A percentile compares a stretch with the other conserved stretches of the same genome.
Evolutionary conservation across 2,113 vertebrate species (phyloP).

Genomic region (Sisor rabdophorus): DNA sequence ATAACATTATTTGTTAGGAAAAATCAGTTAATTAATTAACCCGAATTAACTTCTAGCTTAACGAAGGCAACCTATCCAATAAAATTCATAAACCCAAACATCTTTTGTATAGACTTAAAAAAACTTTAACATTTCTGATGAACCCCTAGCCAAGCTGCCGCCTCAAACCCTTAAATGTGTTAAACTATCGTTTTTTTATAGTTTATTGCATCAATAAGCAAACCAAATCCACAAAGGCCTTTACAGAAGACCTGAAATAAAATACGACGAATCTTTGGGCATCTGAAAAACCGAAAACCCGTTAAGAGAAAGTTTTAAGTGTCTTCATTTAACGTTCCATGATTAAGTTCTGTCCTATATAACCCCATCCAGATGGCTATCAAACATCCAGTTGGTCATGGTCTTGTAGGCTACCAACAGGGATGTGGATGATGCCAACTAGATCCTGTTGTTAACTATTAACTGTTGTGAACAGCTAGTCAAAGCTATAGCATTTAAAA

Average conservation of each 20-base stretch:
- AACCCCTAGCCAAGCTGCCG: neutral
- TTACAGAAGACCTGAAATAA: no score
- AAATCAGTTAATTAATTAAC: neutral
- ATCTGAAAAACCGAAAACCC: neutral
- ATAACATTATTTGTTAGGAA: neutral
- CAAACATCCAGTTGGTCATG: neutral
- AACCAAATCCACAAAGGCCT: neutral
- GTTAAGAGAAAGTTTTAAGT: neutral
- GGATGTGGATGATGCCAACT: neutral
- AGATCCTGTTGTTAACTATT: neutral
- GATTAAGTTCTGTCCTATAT: neutral
- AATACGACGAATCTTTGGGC: neutral
- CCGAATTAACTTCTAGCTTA: neutral
- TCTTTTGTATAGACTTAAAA: neutral
- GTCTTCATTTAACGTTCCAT: neutral
- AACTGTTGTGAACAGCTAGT: neutral
- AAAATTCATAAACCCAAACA: neutral
- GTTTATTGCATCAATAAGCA: neutral
- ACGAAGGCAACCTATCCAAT: neutral
- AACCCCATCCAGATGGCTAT: neutral
- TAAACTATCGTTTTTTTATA: neutral
- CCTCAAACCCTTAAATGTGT: neutral
- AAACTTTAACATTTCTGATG: neutral
- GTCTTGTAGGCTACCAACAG: constrained; percentile 3
- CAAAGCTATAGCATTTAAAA: neutral